phyloP scores from a whole-genome alignment of 2,888 invertebrate species.

The Erebia epiphron region DNA sequence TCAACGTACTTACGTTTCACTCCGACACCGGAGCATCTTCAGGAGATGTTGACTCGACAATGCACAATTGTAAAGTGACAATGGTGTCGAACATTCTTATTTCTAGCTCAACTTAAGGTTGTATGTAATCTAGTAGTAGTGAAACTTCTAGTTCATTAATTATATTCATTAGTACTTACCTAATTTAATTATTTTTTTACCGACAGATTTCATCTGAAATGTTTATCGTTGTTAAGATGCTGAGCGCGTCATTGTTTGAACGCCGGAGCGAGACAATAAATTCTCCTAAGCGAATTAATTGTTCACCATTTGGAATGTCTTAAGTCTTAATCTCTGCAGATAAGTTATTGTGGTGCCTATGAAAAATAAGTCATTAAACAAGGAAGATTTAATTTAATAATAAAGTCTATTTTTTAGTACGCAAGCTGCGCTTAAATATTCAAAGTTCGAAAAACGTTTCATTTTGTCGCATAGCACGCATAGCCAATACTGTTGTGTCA shows the following conservation, averaged over 20 bases:
- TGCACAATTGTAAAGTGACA: too few relatives aligned
- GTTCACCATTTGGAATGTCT: slow-evolving; percentile 9
- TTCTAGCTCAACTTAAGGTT: too few relatives aligned
- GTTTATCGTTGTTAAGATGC: not conserved
- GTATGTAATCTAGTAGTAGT: too few relatives aligned
- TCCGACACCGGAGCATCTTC: too few relatives aligned
- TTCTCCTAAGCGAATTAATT: slow-evolving; percentile 4
- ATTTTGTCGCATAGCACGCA: too few relatives aligned
- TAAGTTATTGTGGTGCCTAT: not conserved
- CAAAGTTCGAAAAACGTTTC: too few relatives aligned
- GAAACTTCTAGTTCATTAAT: too few relatives aligned
- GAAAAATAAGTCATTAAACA: not conserved
- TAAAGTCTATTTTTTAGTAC: not conserved
- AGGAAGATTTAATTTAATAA: not conserved
- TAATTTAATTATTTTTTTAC: not conserved
- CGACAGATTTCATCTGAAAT: not conserved
- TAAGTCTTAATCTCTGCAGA: slow-evolving; percentile 15
- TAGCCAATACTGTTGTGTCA: too few relatives aligned
- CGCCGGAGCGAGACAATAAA: slow-evolving; percentile 9
- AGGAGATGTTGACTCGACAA: too few relatives aligned
- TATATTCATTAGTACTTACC: not conserved
- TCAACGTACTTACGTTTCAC: too few relatives aligned
- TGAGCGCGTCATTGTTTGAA: slow-evolving; percentile 4
- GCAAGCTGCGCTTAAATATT: too few relatives aligned
- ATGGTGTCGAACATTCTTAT: too few relatives aligned